These are phyloP conservation scores for Sabellastarte sp. DNA, from an alignment of 2,888 invertebrate genomes.

Conservation along the genomic window DNA sequence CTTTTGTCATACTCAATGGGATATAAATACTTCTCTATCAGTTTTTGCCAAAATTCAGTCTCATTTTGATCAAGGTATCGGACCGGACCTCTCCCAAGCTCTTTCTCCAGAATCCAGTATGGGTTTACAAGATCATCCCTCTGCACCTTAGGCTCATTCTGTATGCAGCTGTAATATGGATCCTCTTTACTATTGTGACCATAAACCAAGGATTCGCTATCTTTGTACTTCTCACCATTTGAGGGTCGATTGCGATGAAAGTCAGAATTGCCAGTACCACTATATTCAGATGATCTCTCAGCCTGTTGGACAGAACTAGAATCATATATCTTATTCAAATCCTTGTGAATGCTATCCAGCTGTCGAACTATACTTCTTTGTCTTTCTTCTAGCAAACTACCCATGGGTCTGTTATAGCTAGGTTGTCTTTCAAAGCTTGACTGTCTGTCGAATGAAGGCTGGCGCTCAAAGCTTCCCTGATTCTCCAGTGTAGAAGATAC, in stretches of 20 bases:
- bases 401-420: conserved; percentile 3
- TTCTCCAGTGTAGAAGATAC: not conserved
- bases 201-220: conserved; percentile 22
- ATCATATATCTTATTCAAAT: conserved; percentile 4
- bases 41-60: conserved; percentile 85
- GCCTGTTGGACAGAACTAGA: not conserved
- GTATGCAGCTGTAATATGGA: conserved; percentile 28
- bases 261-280: not conserved
- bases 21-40: conserved; percentile 85
- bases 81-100: conserved; percentile 69
- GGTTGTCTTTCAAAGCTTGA: conserved; percentile 4
- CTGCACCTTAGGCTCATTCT: conserved; percentile 26
- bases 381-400: conserved; percentile 24
- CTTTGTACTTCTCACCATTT: conserved; percentile 9
- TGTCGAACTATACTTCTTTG: conserved; percentile 28
- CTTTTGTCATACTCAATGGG: conserved; percentile 91
- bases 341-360: conserved; percentile 28
- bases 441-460: conserved; percentile 4
- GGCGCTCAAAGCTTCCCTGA: conserved; percentile 2
- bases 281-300: not conserved
- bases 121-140: conserved; percentile 39
- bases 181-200: conserved; percentile 11
- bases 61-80: conserved; percentile 79
- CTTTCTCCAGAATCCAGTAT: conserved; percentile 41
- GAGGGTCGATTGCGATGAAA: not conserved